Conservation (phyloP, 1,140 invertebrate species). For the Chlorops oryzae region DNA sequence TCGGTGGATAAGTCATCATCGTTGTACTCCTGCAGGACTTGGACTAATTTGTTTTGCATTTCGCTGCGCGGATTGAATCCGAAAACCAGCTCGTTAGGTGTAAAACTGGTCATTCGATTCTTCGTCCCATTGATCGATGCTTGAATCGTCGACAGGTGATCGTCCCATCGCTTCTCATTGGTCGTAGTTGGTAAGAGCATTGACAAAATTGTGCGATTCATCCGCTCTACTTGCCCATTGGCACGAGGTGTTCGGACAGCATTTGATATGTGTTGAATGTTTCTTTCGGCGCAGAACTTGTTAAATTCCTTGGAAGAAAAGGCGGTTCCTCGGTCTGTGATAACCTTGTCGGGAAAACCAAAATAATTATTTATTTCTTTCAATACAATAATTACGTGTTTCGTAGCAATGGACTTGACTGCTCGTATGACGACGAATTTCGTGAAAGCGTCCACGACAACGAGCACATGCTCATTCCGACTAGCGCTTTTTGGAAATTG, state of each 20-base stretch:
- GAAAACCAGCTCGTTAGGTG: too few relatives aligned
- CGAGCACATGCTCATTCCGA: slow-evolving; percentile 10
- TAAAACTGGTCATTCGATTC: too few relatives aligned
- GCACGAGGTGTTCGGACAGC: too few relatives aligned
- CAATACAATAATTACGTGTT: slow-evolving; percentile 4
- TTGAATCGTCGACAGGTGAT: slow-evolving; percentile 4
- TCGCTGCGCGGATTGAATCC: too few relatives aligned
- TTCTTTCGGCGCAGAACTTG: too few relatives aligned
- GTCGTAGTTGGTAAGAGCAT: slow-evolving; percentile 2
- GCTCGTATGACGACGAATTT: background rate
- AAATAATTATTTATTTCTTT: slow-evolving; percentile 1
- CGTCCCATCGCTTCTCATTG: slow-evolving; percentile 11
- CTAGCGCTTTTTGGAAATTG: slow-evolving; percentile 17
- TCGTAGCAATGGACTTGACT: slow-evolving; percentile 1
- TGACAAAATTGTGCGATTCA: slow-evolving; percentile 5
- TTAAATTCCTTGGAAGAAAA: background rate
- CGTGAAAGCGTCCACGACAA: slow-evolving; percentile 11
- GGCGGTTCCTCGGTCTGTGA: slow-evolving; percentile 1
- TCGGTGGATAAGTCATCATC: too few relatives aligned
- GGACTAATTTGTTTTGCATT: too few relatives aligned
- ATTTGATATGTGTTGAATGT: too few relatives aligned
- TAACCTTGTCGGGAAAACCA: background rate
- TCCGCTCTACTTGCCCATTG: too few relatives aligned
- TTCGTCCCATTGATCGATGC: too few relatives aligned
- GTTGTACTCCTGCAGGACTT: too few relatives aligned